These are phyloP conservation scores for Anguilla pacifica DNA, from an alignment of 2,797 vertebrate genomes.

Conservation along the genomic window DNA sequence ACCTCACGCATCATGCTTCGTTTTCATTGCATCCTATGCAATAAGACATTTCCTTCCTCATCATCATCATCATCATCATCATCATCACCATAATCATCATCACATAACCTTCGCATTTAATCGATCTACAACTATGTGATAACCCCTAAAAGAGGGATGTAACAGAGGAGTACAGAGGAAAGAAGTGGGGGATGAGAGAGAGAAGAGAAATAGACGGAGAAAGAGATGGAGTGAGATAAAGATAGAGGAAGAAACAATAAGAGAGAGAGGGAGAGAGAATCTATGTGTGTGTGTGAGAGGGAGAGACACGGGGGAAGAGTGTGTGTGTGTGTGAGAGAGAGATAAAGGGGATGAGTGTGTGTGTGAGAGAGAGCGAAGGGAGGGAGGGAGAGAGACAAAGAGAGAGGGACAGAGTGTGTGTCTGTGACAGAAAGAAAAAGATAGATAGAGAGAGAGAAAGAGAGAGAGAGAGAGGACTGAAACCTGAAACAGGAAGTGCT, in stretches of 20 bases:
- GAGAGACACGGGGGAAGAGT: neutral
- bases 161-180: neutral
- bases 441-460: neutral
- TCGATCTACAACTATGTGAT: too few species aligned
- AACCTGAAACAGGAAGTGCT: conserved; percentile 29
- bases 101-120: too few species aligned
- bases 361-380: conserved; percentile 1
- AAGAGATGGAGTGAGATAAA: neutral
- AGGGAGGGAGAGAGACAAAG: too few species aligned
- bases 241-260: too few species aligned
- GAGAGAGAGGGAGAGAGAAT: neutral
- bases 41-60: too few species aligned
- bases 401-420: neutral
- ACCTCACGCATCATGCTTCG: neutral
- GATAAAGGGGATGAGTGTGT: too few species aligned
- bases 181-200: neutral
- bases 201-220: neutral
- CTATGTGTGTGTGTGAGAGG: neutral
- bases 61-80: too few species aligned
- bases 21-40: too few species aligned
- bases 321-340: too few species aligned
- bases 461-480: neutral
- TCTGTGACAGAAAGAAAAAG: neutral
- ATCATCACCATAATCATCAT: too few species aligned
- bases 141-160: neutral